Evolutionary conservation across 2,797 vertebrate species (phyloP).

Genomic region (Caiman crocodilus): DNA sequence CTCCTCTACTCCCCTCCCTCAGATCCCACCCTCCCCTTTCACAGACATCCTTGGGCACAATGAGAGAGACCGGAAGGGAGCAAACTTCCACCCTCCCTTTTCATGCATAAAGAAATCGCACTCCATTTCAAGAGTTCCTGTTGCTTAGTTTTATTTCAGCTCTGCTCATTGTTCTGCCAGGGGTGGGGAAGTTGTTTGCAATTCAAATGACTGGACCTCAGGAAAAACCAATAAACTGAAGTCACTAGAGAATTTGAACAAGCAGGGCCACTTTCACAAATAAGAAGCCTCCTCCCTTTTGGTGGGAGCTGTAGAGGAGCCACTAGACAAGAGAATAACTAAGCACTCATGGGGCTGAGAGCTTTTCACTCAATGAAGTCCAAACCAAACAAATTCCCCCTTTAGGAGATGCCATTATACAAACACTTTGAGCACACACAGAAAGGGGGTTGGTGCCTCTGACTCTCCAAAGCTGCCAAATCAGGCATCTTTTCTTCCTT

Average conservation of each 20-base stretch:
- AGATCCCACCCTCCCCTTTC: conserved; percentile 43
- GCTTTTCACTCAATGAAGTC: conserved; percentile 77
- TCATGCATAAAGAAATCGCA: conserved; percentile 50
- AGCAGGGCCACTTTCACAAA: conserved; percentile 62
- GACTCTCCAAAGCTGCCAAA: not conserved
- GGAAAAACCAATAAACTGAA: conserved; percentile 77
- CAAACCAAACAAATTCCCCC: conserved; percentile 76
- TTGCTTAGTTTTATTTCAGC: conserved; percentile 57
- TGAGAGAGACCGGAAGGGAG: conserved; percentile 56
- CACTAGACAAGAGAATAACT: conserved; percentile 76
- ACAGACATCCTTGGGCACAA: conserved; percentile 46
- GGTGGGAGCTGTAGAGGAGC: conserved; percentile 53
- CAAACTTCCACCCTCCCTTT: conserved; percentile 37
- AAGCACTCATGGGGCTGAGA: conserved; percentile 72
- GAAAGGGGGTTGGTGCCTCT: accelerated
- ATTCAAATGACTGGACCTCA: conserved; percentile 73
- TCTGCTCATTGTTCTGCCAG: conserved; percentile 59
- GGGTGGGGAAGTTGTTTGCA: conserved; percentile 66
- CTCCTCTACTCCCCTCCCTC: conserved; percentile 9
- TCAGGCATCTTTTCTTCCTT: not conserved
- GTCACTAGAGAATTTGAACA: conserved; percentile 73
- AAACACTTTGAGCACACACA: conserved; percentile 54
- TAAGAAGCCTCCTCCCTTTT: conserved; percentile 33
- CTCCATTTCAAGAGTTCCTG: not conserved
- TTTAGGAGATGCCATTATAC: conserved; percentile 44